These are phyloP conservation scores for Drosophila koepferae DNA, from an alignment of 2,888 invertebrate species.

Conservation along the genomic window DNA sequence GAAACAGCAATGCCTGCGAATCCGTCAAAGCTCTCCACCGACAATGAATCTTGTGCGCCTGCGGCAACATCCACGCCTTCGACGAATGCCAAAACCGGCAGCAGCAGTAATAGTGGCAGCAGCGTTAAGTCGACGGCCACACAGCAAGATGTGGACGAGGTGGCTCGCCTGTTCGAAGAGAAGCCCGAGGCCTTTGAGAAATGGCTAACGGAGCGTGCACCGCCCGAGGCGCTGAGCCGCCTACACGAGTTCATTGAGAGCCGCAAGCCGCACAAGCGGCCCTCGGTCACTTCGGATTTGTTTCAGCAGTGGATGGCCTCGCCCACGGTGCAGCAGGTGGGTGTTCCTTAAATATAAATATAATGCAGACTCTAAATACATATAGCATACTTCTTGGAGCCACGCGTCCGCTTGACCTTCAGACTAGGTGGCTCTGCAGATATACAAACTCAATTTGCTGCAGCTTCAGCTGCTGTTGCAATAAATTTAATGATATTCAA, in stretches of 20 bases:
- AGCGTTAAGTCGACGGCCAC: constrained; percentile 45
- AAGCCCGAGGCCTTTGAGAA: constrained; percentile 90
- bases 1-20: constrained; percentile 39
- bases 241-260: constrained; percentile 87
- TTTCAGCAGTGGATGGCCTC: constrained; percentile 94
- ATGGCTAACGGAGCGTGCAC: constrained; percentile 92
- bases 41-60: constrained; percentile 27
- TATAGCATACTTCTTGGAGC: constrained; percentile 7
- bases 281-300: constrained; percentile 93
- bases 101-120: constrained; percentile 20
- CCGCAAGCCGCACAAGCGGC: constrained; percentile 87
- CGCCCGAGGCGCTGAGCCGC: constrained; percentile 88
- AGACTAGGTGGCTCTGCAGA: no score
- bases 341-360: constrained; percentile 56
- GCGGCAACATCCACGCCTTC: constrained; percentile 11
- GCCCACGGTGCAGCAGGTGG: constrained; percentile 89
- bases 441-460: neutral
- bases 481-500: neutral
- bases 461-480: neutral
- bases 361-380: neutral
- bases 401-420: neutral
- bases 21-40: constrained; percentile 33
- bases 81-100: constrained; percentile 32
- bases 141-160: constrained; percentile 84
- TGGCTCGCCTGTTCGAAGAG: constrained; percentile 86